Percentiles rank a stretch among this genome's conserved stretches.
phyloP scores from a whole-genome alignment of 2,888 invertebrate genomes.

The Pachliopta kotzebuea region DNA sequence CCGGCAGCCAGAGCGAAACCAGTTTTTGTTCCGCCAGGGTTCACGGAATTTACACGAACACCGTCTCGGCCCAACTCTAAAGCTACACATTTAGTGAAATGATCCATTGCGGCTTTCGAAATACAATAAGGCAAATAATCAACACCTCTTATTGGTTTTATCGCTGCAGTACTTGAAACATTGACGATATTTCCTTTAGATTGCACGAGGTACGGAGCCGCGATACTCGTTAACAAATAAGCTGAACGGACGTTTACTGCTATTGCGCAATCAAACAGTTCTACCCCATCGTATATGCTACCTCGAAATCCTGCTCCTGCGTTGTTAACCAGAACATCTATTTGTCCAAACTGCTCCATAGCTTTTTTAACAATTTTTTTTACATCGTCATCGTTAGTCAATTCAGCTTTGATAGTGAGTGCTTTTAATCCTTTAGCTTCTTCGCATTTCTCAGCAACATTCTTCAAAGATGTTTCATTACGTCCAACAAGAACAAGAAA shows the following conservation, averaged over 20 bases:
- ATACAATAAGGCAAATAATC: slow-evolving; percentile 92
- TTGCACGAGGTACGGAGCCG: slow-evolving; percentile 89
- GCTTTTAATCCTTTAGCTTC: slow-evolving; percentile 65
- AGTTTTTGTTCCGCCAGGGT: slow-evolving; percentile 96
- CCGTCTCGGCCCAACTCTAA: slow-evolving; percentile 88
- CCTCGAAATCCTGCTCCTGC: slow-evolving; percentile 90
- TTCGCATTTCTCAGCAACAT: slow-evolving; percentile 81
- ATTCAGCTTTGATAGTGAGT: slow-evolving; percentile 82
- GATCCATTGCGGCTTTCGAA: slow-evolving; percentile 96
- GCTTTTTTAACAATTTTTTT: slow-evolving; percentile 84
- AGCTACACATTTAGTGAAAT: slow-evolving; percentile 94
- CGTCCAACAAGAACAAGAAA: slow-evolving; percentile 84
- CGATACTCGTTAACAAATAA: slow-evolving; percentile 89
- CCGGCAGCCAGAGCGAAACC: slow-evolving; percentile 81
- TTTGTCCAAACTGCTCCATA: slow-evolving; percentile 82
- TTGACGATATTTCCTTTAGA: slow-evolving; percentile 93
- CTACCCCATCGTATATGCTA: slow-evolving; percentile 88
- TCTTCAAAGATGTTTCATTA: slow-evolving; percentile 83
- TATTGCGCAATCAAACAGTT: slow-evolving; percentile 91
- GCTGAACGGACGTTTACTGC: slow-evolving; percentile 90
- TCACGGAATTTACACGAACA: slow-evolving; percentile 93
- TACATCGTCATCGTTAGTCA: slow-evolving; percentile 84
- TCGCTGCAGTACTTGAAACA: slow-evolving; percentile 94
- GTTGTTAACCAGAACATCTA: slow-evolving; percentile 91
- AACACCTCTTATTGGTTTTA: slow-evolving; percentile 78